These are phyloP conservation scores for Ondatra zibethicus DNA, from an alignment of 2,113 vertebrate species.

Conservation along the genomic window DNA sequence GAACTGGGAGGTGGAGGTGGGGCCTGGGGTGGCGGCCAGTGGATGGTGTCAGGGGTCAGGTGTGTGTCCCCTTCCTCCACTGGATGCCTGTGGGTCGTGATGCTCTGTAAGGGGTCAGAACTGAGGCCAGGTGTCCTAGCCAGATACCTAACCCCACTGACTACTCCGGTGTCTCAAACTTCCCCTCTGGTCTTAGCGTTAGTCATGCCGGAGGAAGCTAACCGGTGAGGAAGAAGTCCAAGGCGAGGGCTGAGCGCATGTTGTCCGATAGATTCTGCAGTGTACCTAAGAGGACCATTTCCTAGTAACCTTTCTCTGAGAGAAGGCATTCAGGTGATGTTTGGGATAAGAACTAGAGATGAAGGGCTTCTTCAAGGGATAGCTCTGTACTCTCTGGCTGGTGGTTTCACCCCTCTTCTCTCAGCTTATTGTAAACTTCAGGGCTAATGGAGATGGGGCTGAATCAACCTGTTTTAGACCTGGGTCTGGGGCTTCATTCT, in stretches of 20 bases:
- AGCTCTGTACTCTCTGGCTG: background rate
- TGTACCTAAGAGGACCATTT: background rate
- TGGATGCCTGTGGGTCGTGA: background rate
- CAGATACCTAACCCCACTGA: background rate
- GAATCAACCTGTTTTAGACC: background rate
- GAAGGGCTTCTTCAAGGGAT: background rate
- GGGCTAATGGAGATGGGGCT: background rate
- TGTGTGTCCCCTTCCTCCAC: background rate
- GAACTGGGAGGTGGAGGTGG: slow-evolving; percentile 42
- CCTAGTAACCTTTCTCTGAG: background rate
- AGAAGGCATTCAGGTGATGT: background rate
- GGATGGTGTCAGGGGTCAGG: background rate
- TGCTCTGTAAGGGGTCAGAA: background rate
- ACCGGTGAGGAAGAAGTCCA: background rate
- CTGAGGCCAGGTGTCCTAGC: background rate
- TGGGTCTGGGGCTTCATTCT: background rate
- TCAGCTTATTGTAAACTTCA: background rate
- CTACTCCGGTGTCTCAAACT: background rate
- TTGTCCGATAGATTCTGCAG: background rate
- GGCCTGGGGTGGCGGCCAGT: background rate
- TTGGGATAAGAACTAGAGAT: background rate
- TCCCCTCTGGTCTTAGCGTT: background rate
- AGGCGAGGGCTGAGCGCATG: background rate
- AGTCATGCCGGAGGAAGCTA: background rate
- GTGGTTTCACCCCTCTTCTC: background rate